Base-by-base conservation (phyloP, 2,888 invertebrate species). In the Gasteruption jaculator region DNA sequence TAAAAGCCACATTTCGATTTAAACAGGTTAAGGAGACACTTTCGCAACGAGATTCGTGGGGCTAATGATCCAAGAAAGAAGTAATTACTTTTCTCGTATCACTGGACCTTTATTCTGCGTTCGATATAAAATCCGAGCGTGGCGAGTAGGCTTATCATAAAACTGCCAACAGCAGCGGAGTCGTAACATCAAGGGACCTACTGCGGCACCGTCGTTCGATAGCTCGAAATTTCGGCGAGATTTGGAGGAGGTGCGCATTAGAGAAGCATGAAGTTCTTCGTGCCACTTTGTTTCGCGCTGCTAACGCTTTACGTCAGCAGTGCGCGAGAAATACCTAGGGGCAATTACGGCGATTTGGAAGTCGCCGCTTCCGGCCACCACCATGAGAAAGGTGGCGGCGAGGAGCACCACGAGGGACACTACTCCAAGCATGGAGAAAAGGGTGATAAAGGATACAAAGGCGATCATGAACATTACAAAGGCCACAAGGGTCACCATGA, bases 401-500 rank as follows among this genome's bases (percentile, higher is more conserved):
- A 80, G 48, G 82, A 83, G 50, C 78, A 82, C 47, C 79, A 83
- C 48, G 75, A 79, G 1, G 78, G 81, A 47, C 80, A 84, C 52
- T 77, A 81, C 53, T 71, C 77, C 42, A 77, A 79, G 20, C 80
- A 84, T 48, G 84, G 83, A 0, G 82, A 82, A 47, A 81, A 85
- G 57, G 83, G 81, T 1, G 80, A 83, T 50, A 85, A 85, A 49
- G 83, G 82, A 1, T 83, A 86, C 71, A 81, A 84, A 58, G 78
- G 80, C 8, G 76, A 81, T 46, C 84, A 86, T 58, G 77, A 81
- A 41, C 76, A 82, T 50, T 80, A 81, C 52, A 81, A 85, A 34
- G 81, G 80, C 4, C 76, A 81, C 51, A 85, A 84, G 58, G 86
- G 86, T 1, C 83, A 86, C 54, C 85, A 85, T 56, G 83, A 85